phyloP scores from a whole-genome alignment of 2,113 vertebrate species.

The Balaeniceps rex region DNA sequence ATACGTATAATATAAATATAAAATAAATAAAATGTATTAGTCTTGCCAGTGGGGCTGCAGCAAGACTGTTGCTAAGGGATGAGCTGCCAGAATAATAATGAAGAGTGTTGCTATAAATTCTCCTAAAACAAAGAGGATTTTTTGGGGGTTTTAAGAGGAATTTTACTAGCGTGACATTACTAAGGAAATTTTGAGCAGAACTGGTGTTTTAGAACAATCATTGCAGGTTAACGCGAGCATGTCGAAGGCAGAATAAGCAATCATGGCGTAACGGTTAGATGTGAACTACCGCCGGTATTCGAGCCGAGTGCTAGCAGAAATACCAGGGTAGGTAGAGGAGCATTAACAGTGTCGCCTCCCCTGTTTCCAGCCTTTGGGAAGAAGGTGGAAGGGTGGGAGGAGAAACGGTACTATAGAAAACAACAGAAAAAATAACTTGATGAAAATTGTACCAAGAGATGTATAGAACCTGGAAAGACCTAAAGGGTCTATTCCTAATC shows the following conservation, averaged over 20 bases:
- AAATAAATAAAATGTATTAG: neutral
- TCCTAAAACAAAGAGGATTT: neutral
- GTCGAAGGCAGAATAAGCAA: neutral
- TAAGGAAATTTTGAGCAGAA: neutral
- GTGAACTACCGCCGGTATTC: neutral
- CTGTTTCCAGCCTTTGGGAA: neutral
- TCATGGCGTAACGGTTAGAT: neutral
- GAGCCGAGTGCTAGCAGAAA: neutral
- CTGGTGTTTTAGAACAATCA: neutral
- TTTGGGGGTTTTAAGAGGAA: neutral
- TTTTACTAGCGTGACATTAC: neutral
- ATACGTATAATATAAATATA: neutral
- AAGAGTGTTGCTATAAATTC: neutral
- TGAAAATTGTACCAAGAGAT: neutral
- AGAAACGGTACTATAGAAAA: neutral
- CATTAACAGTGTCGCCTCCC: neutral
- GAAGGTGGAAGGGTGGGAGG: neutral
- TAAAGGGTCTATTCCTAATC: neutral
- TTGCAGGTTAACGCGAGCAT: neutral
- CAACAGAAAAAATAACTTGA: neutral
- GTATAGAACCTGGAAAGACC: neutral
- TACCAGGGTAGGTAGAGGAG: neutral
- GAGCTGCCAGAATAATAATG: conserved; percentile 2
- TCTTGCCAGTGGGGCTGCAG: neutral
- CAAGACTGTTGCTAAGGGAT: neutral